A percentile compares a stretch with the other conserved stretches of the same genome.
These are phyloP conservation scores for Cremastinae sp. DNA, from an alignment of 2,888 invertebrate genomes.

Conservation along the genomic window DNA sequence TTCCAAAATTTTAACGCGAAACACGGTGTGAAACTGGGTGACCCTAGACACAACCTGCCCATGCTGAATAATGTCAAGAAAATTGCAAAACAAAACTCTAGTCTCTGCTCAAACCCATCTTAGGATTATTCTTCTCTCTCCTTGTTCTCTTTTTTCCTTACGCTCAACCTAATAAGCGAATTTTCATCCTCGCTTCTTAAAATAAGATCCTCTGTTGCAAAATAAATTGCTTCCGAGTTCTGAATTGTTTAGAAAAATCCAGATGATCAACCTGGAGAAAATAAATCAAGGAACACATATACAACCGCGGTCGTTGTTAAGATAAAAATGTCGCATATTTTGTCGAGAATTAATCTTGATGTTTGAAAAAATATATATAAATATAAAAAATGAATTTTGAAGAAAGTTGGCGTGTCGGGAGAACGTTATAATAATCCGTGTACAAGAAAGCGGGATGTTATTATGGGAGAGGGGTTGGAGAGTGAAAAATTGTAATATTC, in stretches of 20 bases:
- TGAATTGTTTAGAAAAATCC: too few relatives aligned
- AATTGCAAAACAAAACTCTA: conserved; percentile 56
- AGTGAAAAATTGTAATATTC: conserved; percentile 49
- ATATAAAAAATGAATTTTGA: conserved; percentile 53
- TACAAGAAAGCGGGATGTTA: conserved; percentile 63
- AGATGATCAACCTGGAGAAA: too few relatives aligned
- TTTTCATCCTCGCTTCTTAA: conserved; percentile 68
- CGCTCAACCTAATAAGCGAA: conserved; percentile 72
- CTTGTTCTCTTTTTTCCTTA: conserved; percentile 56
- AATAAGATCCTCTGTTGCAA: conserved; percentile 1
- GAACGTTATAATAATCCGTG: conserved; percentile 72
- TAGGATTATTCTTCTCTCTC: conserved; percentile 38
- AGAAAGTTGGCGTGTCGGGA: conserved; percentile 72
- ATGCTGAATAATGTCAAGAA: conserved; percentile 50
- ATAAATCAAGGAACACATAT: too few relatives aligned
- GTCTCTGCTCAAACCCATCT: conserved; percentile 48
- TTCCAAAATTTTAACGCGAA: conserved; percentile 43
- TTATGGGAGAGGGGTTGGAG: conserved; percentile 53
- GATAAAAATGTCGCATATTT: too few relatives aligned
- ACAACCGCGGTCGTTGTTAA: too few relatives aligned
- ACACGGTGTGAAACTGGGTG: conserved; percentile 48
- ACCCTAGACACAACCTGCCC: conserved; percentile 12
- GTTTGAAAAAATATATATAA: too few relatives aligned
- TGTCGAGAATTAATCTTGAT: too few relatives aligned
- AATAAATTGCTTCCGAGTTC: too few relatives aligned